Evolutionary conservation across 1,140 invertebrate genomes (phyloP).

Genomic region (Manduca sexta): DNA sequence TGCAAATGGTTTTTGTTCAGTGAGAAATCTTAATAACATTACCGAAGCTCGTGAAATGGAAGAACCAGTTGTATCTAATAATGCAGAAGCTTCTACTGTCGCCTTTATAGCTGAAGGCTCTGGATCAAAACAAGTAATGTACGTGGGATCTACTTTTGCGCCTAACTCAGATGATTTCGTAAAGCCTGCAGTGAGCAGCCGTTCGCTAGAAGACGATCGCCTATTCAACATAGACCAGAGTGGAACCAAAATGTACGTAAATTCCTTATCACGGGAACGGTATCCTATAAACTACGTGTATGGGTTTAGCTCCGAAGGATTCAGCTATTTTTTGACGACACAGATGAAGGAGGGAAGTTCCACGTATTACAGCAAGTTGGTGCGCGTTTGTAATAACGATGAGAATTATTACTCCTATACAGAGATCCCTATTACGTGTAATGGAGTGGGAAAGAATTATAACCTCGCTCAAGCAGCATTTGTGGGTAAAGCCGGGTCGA

Average conservation of each 20-base stretch:
- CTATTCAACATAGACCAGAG: slow-evolving; percentile 93
- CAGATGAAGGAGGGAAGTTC: slow-evolving; percentile 88
- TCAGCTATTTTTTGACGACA: slow-evolving; percentile 97
- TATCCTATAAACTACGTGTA: slow-evolving; percentile 98
- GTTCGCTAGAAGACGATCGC: slow-evolving; percentile 88
- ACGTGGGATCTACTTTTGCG: slow-evolving; percentile 96
- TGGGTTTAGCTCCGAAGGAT: slow-evolving; percentile 95
- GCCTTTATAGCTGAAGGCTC: slow-evolving; percentile 97
- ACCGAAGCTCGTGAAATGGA: slow-evolving; percentile 83
- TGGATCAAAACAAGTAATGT: slow-evolving; percentile 93
- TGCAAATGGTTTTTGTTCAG: slow-evolving; percentile 91
- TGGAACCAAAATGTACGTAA: slow-evolving; percentile 93
- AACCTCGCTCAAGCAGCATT: slow-evolving; percentile 96
- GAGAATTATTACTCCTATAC: slow-evolving; percentile 98
- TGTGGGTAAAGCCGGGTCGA: slow-evolving; percentile 93
- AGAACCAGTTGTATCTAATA: slow-evolving; percentile 96
- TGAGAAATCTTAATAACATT: slow-evolving; percentile 92
- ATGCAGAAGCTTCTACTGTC: slow-evolving; percentile 94
- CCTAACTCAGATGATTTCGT: slow-evolving; percentile 93
- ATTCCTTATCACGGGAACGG: slow-evolving; percentile 90
- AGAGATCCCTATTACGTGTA: slow-evolving; percentile 97
- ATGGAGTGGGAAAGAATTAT: slow-evolving; percentile 84
- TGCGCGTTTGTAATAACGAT: slow-evolving; percentile 97
- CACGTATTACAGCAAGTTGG: slow-evolving; percentile 92
- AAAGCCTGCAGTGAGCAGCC: slow-evolving; percentile 94